Conservation (phyloP, 2,797 vertebrate species). For the Limnodromus scolopaceus region DNA sequence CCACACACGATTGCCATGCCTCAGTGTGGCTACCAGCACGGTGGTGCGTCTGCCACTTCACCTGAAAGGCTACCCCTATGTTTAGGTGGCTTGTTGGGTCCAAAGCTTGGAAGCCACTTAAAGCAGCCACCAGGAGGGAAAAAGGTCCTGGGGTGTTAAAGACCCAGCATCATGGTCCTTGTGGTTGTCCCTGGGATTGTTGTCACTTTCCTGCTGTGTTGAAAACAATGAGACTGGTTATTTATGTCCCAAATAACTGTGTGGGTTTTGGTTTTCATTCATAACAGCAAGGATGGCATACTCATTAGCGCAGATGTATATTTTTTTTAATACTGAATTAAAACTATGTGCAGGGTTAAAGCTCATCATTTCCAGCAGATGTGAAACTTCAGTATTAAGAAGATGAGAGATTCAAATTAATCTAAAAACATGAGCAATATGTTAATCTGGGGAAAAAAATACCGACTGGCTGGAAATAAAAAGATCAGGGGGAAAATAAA, state of each 20-base stretch:
- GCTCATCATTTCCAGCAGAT: background rate
- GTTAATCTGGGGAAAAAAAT: background rate
- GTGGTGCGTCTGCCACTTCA: rapidly evolving
- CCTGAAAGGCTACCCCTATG: background rate
- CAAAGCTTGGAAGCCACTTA: background rate
- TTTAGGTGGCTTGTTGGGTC: background rate
- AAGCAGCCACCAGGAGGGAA: background rate
- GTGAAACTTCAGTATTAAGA: background rate
- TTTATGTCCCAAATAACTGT: background rate
- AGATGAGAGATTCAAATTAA: background rate
- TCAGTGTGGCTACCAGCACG: rapidly evolving
- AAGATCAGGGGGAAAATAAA: background rate
- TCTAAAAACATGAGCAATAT: background rate
- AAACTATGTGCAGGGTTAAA: background rate
- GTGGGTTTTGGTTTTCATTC: background rate
- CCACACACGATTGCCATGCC: background rate
- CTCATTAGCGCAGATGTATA: background rate
- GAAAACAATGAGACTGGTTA: background rate
- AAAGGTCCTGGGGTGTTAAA: background rate
- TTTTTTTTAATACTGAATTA: background rate
- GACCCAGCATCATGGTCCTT: background rate
- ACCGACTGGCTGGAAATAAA: background rate
- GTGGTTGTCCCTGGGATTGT: background rate
- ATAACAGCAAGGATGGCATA: background rate
- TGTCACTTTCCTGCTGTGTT: background rate